Percentiles rank a stretch among this genome's conserved stretches.
phyloP scores from a whole-genome alignment of 2,113 vertebrate genomes.

The Crotophaga sulcirostris region DNA sequence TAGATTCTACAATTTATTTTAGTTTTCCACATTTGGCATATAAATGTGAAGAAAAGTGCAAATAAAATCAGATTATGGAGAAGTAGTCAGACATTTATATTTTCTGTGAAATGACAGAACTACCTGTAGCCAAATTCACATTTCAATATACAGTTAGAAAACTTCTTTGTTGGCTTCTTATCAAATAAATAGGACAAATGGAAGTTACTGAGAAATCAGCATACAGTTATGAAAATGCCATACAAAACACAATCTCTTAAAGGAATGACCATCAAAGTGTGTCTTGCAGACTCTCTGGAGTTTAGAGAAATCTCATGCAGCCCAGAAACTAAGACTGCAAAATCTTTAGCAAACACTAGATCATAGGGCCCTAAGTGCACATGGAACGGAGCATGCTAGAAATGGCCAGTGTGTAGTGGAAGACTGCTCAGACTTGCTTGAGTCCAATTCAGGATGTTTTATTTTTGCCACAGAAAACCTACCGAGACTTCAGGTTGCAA shows the following conservation, averaged over 20 bases:
- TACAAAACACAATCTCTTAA: background rate
- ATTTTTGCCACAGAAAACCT: constrained; percentile 85
- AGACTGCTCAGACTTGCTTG: background rate
- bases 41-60: background rate
- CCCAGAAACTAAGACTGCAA: background rate
- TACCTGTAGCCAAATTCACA: background rate
- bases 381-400: background rate
- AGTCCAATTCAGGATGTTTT: background rate
- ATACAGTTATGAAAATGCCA: background rate
- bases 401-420: background rate
- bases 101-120: background rate
- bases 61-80: background rate
- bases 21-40: background rate
- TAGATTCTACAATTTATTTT: background rate
- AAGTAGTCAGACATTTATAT: background rate
- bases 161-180: background rate
- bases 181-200: background rate
- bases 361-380: background rate
- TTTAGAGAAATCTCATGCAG: background rate
- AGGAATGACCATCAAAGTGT: background rate
- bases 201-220: background rate
- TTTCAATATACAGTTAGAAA: background rate
- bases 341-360: background rate
- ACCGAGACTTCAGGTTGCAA: constrained; percentile 93
- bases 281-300: background rate